phyloP scores from a whole-genome alignment of 2,797 vertebrate genomes.

The Rhinatrema bivittatum region DNA sequence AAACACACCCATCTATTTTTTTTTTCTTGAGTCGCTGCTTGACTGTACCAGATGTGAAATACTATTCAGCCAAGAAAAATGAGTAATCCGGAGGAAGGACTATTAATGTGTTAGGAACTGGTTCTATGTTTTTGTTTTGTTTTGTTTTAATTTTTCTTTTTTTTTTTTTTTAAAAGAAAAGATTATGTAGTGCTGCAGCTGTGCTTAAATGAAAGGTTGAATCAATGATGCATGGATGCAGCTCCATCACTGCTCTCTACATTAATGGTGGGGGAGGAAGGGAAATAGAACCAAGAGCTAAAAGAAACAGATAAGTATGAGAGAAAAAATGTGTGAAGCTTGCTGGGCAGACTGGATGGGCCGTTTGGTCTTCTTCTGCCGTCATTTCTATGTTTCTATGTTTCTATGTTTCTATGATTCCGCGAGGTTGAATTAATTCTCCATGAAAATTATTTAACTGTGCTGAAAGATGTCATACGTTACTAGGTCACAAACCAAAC shows the following conservation, averaged over 20 bases:
- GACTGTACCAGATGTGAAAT: slow-evolving; percentile 34
- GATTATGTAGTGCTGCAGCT: slow-evolving; percentile 19
- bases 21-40: slow-evolving; percentile 22
- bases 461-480: too few species aligned
- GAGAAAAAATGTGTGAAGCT: too few species aligned
- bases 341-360: too few species aligned
- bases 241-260: too few species aligned
- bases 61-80: slow-evolving; percentile 13
- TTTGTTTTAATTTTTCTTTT: slow-evolving; percentile 23
- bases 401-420: too few species aligned
- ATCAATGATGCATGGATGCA: too few species aligned
- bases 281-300: too few species aligned
- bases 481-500: too few species aligned
- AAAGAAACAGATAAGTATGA: too few species aligned
- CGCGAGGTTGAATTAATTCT: slow-evolving; percentile 28
- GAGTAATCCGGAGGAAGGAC: slow-evolving; percentile 38
- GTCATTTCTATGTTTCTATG: too few species aligned
- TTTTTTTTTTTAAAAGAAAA: slow-evolving; percentile 16
- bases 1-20: slow-evolving; percentile 6
- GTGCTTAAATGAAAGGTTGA: slow-evolving; percentile 22
- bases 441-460: slow-evolving; percentile 17
- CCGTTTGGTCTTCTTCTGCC: too few species aligned
- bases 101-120: slow-evolving; percentile 39
- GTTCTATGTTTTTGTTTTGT: slow-evolving; percentile 21
- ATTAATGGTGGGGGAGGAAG: too few species aligned